Conservation (phyloP, 2,797 vertebrate species). For the Amblyraja radiata region DNA sequence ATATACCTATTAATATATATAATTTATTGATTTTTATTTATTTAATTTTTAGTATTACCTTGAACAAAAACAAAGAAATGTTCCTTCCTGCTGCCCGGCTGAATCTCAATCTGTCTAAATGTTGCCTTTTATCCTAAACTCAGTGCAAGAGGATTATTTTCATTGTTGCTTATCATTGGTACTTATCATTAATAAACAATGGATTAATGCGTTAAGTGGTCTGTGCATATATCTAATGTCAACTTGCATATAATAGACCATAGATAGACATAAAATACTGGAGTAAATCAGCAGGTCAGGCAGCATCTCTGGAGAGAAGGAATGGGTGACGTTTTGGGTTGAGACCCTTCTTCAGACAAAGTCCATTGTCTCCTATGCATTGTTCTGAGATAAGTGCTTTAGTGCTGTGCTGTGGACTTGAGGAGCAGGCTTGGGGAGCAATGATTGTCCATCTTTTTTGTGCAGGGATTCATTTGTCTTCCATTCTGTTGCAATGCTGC, state of each 20-base stretch:
- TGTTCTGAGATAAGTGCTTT: background rate
- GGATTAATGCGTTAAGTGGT: background rate
- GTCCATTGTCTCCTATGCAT: background rate
- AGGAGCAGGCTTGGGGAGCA: background rate
- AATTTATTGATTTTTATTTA: too few species aligned
- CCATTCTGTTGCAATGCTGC: background rate
- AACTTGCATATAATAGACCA: background rate
- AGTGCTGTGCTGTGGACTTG: background rate
- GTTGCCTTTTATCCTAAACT: background rate
- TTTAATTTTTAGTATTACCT: too few species aligned
- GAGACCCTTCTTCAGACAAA: too few species aligned
- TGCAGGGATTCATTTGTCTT: background rate
- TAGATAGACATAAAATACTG: too few species aligned
- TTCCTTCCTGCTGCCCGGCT: background rate
- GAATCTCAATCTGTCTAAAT: background rate
- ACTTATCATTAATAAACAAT: background rate
- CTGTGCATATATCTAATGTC: background rate
- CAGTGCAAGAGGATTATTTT: background rate
- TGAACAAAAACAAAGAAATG: background rate
- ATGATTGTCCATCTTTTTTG: background rate
- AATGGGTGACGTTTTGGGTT: too few species aligned
- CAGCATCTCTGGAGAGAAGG: too few species aligned
- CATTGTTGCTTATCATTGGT: background rate
- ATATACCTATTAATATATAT: too few species aligned
- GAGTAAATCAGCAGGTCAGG: too few species aligned